These are phyloP conservation scores for Plagodis pulveraria DNA, from an alignment of 2,888 invertebrate species.

Conservation along the genomic window DNA sequence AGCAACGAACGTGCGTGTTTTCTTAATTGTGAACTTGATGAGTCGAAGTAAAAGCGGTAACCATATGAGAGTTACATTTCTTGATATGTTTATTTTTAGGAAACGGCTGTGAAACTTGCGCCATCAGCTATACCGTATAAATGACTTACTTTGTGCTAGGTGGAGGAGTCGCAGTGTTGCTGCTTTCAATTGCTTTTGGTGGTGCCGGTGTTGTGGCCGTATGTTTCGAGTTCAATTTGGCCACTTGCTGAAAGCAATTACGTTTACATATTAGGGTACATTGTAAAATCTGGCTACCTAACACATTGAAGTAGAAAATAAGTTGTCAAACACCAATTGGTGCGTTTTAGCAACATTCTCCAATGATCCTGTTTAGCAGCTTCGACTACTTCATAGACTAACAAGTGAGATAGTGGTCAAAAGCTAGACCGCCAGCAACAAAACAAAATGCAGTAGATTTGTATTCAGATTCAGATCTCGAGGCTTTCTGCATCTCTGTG, in stretches of 20 bases:
- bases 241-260: conserved; percentile 63
- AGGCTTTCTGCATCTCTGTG: too few species aligned
- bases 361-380: too few species aligned
- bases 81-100: too few species aligned
- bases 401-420: too few species aligned
- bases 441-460: too few species aligned
- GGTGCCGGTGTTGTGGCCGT: conserved; percentile 28
- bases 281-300: not conserved
- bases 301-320: too few species aligned
- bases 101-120: not conserved
- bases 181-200: conserved; percentile 36
- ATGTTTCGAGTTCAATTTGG: conserved; percentile 61
- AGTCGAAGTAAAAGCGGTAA: not conserved
- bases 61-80: not conserved
- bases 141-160: conserved; percentile 14
- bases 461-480: too few species aligned
- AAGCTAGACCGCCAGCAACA: too few species aligned
- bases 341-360: too few species aligned
- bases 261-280: not conserved
- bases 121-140: not conserved
- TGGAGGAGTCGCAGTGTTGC: not conserved
- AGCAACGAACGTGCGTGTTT: not conserved
- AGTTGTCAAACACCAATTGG: too few species aligned
- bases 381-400: too few species aligned
- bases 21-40: not conserved